Conservation (phyloP, 1,140 invertebrate species). For the Teleopsis dalmanni region DNA sequence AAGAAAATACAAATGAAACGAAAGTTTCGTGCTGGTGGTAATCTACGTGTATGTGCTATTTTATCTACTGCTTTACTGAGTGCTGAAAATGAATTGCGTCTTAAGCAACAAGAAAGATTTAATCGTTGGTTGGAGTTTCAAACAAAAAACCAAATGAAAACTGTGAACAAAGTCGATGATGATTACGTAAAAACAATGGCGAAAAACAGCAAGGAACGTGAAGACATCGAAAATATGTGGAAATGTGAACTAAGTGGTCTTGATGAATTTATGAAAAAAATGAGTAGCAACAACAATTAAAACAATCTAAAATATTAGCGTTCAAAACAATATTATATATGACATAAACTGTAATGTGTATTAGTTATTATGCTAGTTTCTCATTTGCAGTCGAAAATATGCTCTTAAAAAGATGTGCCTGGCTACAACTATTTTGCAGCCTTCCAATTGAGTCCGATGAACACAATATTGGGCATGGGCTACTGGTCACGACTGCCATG, state of each 20-base stretch:
- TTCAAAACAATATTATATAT: neutral
- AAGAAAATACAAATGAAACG: slow-evolving; percentile 42
- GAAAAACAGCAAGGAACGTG: slow-evolving; percentile 11
- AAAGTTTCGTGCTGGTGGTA: slow-evolving; percentile 29
- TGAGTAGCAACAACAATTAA: slow-evolving; percentile 23
- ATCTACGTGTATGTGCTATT: slow-evolving; percentile 39
- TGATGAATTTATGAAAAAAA: slow-evolving; percentile 37
- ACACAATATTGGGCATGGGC: no score
- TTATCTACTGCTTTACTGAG: slow-evolving; percentile 34
- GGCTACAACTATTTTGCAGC: no score
- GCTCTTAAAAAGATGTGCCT: no score
- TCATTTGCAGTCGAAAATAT: slow-evolving; percentile 43
- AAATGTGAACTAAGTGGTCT: slow-evolving; percentile 39
- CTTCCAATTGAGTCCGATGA: no score
- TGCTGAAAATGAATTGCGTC: slow-evolving; percentile 38
- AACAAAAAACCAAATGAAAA: slow-evolving; percentile 21
- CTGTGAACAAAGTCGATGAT: neutral
- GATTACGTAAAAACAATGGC: neutral
- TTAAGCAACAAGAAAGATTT: slow-evolving; percentile 40
- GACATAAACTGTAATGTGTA: neutral
- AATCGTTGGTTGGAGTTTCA: slow-evolving; percentile 37
- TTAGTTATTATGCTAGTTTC: slow-evolving; percentile 42
- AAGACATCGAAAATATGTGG: slow-evolving; percentile 36
- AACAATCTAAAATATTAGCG: neutral
- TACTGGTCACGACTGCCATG: no score